Base-by-base conservation (phyloP, 1,140 invertebrate species). In the Trachelipus rathkii region DNA sequence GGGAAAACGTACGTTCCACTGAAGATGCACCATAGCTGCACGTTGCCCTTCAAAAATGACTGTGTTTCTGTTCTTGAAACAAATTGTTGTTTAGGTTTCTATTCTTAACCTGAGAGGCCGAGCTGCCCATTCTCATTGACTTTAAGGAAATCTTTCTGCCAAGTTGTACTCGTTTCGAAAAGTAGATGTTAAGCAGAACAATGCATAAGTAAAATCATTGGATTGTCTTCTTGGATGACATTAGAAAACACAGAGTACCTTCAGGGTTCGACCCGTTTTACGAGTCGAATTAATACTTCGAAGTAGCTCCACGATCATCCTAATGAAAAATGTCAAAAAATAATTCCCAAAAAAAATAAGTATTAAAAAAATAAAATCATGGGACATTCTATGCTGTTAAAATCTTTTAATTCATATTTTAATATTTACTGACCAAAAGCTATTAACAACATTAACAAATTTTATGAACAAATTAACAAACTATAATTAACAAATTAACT, bases 211-310 rank as follows among this genome's bases (percentile, higher is more conserved):
- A 84, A 91, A 94, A 81, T 95, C 90, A 13, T 90, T 88, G 73
- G 91, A 92, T 9, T 89, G 85, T 97, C 95, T 15, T 88, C 83
- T 74, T 89, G 88, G 0, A 94, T 96, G 6, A 97, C 92, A 86
- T 97, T 96, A 33, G 94, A 95, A 86, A 97, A 97, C 94, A 96
- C 0, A 97, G 86, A 82, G 92, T 94, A 50, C 95, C 95, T 86
- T 96, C 95, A 0, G 95, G 95, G 85, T 97, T 95, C n/a, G n/a
- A n/a, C 96, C 87, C 5, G 95, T 96, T 90, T 96, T 95, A 74
- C 95, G 88, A 0, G 94, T 95, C 82, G 93, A 94, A 83, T 97
- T 97, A 74, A 97, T 95, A 50, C 91, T 93, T 82, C 92, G 91
- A 72, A 96, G 90, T n/a, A 71, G 89, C 89, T 33, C 92, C 93